Percentiles rank a stretch among this genome's conserved stretches.
These are phyloP conservation scores for Hyles vespertilio DNA, from an alignment of 1,140 invertebrate genomes.

Conservation along the genomic window DNA sequence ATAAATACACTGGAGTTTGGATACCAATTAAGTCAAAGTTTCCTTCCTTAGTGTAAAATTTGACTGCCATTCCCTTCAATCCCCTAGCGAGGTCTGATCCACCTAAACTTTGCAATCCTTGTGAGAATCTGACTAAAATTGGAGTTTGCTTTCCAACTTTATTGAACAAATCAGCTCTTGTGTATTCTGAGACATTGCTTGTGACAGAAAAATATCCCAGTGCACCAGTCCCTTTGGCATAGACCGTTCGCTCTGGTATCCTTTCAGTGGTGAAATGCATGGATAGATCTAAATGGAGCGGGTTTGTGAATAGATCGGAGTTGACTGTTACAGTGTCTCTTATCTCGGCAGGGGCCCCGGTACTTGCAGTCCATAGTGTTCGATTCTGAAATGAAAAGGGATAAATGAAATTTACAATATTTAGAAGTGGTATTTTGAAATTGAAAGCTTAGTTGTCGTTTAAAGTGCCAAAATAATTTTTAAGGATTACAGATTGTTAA, in stretches of 20 bases:
- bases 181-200: constrained; percentile 90
- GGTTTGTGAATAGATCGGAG: constrained; percentile 83
- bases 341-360: constrained; percentile 84
- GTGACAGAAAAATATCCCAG: constrained; percentile 96
- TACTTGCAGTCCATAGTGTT: constrained; percentile 77
- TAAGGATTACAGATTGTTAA: too few relatives aligned
- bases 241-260: constrained; percentile 94
- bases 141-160: constrained; percentile 89
- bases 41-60: constrained; percentile 86
- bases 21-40: constrained; percentile 81
- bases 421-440: too few relatives aligned
- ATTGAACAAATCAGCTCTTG: constrained; percentile 89
- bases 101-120: constrained; percentile 88
- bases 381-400: too few relatives aligned
- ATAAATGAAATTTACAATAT: too few relatives aligned
- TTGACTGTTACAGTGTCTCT: constrained; percentile 78
- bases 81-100: constrained; percentile 85
- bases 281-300: constrained; percentile 87
- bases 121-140: constrained; percentile 81
- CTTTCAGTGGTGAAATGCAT: constrained; percentile 90
- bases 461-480: too few relatives aligned
- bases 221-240: constrained; percentile 94
- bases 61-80: constrained; percentile 81
- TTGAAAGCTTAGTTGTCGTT: too few relatives aligned
- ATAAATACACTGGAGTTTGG: constrained; percentile 83